Evolutionary conservation across 1,140 invertebrate species (phyloP).

Genomic region (Manduca sexta): DNA sequence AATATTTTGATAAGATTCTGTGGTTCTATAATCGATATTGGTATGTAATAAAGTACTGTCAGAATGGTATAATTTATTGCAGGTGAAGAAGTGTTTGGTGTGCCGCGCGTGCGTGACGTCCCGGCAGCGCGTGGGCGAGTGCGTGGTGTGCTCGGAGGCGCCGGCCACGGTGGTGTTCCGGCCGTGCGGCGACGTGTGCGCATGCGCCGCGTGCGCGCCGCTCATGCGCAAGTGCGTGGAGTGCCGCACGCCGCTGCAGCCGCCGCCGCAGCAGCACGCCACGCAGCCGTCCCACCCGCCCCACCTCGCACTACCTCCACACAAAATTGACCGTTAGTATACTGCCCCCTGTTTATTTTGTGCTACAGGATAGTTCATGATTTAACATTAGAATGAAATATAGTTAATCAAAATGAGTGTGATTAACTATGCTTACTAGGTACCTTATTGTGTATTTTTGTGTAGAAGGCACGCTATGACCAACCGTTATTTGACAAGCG

Average conservation of each 20-base stretch:
- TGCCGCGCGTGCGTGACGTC: conserved; percentile 86
- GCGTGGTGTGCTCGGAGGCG: conserved; percentile 95
- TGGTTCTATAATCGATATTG: neutral
- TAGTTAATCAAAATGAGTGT: no score
- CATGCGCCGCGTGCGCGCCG: conserved; percentile 92
- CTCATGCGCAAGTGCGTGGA: conserved; percentile 98
- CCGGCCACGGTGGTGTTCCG: conserved; percentile 93
- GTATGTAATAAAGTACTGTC: neutral
- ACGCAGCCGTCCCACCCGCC: conserved; percentile 5
- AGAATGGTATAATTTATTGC: neutral
- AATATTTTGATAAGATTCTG: no score
- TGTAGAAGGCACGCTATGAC: no score
- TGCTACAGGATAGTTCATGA: no score
- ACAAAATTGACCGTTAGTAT: conserved; percentile 33
- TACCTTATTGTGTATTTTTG: no score
- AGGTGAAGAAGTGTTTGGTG: conserved; percentile 92
- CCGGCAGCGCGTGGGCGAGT: conserved; percentile 90
- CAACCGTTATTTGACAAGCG: no score
- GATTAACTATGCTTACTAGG: no score
- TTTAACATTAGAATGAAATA: no score
- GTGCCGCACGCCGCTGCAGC: conserved; percentile 91
- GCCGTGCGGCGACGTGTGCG: conserved; percentile 96
- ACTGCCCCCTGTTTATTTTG: no score
- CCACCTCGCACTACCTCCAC: conserved; percentile 4
- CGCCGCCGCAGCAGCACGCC: conserved; percentile 81